phyloP scores from a whole-genome alignment of 92 coral and sea anemone genomes.

The Porites rus region DNA sequence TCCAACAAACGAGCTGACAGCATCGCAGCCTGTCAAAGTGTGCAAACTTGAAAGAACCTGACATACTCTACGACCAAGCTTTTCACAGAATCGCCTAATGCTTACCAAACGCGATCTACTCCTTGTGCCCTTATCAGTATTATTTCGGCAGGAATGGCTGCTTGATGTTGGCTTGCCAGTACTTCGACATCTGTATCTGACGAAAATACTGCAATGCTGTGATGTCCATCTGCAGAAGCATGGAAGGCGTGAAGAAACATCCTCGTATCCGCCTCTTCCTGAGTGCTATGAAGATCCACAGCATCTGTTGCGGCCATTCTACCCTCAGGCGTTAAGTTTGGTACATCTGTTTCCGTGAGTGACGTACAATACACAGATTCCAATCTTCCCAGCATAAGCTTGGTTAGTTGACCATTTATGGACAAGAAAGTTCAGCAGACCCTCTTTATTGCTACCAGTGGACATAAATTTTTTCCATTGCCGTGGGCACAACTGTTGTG shows the following conservation, averaged over 20 bases:
- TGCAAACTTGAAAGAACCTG: slow-evolving; percentile 21
- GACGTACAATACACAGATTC: not conserved
- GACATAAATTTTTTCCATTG: slow-evolving; percentile 46
- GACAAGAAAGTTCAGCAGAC: slow-evolving; percentile 24
- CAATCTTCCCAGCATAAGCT: slow-evolving; percentile 6
- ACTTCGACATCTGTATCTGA: slow-evolving; percentile 59
- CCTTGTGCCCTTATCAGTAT: slow-evolving; percentile 37
- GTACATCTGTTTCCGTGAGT: slow-evolving; percentile 19
- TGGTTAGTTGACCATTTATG: slow-evolving; percentile 28
- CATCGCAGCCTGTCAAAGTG: slow-evolving; percentile 38
- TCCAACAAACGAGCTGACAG: slow-evolving; percentile 44
- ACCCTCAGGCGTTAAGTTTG: too few species aligned
- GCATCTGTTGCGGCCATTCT: too few species aligned
- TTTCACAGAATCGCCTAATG: slow-evolving; percentile 22
- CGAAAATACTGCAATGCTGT: slow-evolving; percentile 26
- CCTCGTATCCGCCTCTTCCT: slow-evolving; percentile 74
- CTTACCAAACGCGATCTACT: slow-evolving; percentile 35
- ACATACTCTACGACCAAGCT: slow-evolving; percentile 31
- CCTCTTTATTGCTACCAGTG: slow-evolving; percentile 43
- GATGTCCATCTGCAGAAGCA: slow-evolving; percentile 36
- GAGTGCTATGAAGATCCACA: not conserved
- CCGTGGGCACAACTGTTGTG: too few species aligned
- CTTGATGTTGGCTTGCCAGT: slow-evolving; percentile 44
- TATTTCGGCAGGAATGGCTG: slow-evolving; percentile 31
- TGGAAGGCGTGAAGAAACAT: slow-evolving; percentile 65